Base-by-base conservation (phyloP, 2,888 invertebrate genomes). In the Stenolophus ochropezus region DNA sequence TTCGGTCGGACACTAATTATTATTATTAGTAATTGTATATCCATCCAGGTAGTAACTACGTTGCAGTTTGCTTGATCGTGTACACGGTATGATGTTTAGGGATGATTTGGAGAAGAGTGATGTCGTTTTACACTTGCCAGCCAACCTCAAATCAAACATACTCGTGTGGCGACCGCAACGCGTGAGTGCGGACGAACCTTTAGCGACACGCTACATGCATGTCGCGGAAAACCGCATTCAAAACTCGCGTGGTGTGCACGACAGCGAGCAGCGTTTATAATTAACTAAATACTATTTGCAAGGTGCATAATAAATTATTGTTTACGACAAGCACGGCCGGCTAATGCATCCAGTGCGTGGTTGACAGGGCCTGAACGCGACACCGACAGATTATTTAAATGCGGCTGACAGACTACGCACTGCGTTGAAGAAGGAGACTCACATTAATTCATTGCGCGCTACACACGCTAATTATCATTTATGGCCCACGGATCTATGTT, bases 251-350 rank as follows among this genome's bases (percentile, higher is more conserved):
- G 16, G 21, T 82, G 74, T 53, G 11, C 11, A 49, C 76, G 75
- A 82, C 81, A 81, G 80, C 65, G 25, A 65, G 58, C 75, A 58
- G 27, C 75, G 65, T 81, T 80, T 75, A 81, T 81, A 81, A 81
- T 81, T 81, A 81, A 81, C 81, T 81, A 81, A 81, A 81, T 81
- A 81, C 49, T 81, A 81, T 81, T 81, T 81, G 81, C 87, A 87
- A 87, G 87, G 87, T 87, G 86, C 84, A 86, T 86, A 86, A 87
- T 87, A 87, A 88, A 88, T 87, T 87, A 87, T 87, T 87, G 87
- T 86, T 87, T 86, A 85, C 86, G 87, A 87, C 87, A 86, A 85
- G 84, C 85, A 61, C 49, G 33, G 33, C 33, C 6, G 33, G 83
- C 61, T 80, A 82, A 85, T 86, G 85, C 81, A 81, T 81, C 81